These are phyloP conservation scores for Synanthedon formicaeformis DNA, from an alignment of 2,888 invertebrate species.

Conservation along the genomic window DNA sequence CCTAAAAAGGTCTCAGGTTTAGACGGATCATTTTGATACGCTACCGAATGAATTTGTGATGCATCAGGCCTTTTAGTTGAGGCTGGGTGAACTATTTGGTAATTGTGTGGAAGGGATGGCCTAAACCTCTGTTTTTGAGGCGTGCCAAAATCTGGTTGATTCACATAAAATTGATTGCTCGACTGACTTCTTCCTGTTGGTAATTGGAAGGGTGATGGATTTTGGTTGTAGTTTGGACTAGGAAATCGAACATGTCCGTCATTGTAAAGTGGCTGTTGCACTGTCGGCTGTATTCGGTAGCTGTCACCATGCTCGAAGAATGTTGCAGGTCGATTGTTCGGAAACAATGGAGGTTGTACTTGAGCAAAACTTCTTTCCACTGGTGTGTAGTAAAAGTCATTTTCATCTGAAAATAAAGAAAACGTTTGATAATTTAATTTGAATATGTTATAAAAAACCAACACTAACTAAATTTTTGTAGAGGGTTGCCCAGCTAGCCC, in stretches of 20 bases:
- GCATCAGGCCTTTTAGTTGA: conserved; percentile 69
- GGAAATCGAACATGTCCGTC: conserved; percentile 53
- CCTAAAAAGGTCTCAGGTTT: conserved; percentile 74
- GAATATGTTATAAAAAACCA: no score
- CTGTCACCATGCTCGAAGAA: conserved; percentile 51
- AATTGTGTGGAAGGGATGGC: conserved; percentile 55
- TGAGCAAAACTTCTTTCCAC: conserved; percentile 66
- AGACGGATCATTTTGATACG: conserved; percentile 70
- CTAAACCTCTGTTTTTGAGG: conserved; percentile 50
- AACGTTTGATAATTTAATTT: not conserved
- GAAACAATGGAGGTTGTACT: conserved; percentile 60
- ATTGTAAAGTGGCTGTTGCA: conserved; percentile 43
- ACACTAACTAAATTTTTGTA: no score
- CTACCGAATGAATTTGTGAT: conserved; percentile 68
- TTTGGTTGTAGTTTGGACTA: conserved; percentile 61
- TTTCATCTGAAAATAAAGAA: conserved; percentile 52
- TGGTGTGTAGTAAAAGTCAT: conserved; percentile 59
- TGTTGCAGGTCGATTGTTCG: conserved; percentile 45
- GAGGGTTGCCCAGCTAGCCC: no score
- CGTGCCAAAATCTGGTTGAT: conserved; percentile 53
- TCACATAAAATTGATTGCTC: conserved; percentile 53
- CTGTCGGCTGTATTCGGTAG: conserved; percentile 39
- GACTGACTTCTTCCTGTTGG: conserved; percentile 62
- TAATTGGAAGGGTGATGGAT: conserved; percentile 61
- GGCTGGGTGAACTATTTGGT: conserved; percentile 55